phyloP scores from a whole-genome alignment of 1,140 invertebrate genomes.

The Hormaphis cornu region DNA sequence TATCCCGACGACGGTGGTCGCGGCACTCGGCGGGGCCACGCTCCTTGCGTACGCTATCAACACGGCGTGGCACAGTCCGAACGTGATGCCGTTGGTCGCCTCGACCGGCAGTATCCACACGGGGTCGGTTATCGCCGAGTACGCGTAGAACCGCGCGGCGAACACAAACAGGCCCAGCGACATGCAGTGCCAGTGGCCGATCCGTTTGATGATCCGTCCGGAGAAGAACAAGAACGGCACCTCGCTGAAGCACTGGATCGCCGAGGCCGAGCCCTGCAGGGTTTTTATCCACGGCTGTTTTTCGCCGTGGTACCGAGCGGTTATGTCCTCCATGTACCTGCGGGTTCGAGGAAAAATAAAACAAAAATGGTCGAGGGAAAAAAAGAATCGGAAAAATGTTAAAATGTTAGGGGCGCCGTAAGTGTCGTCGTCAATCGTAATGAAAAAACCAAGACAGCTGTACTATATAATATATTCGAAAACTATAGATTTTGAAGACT shows the following conservation, averaged over 20 bases:
- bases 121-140: conserved; percentile 67
- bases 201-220: conserved; percentile 59
- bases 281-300: conserved; percentile 58
- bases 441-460: no score
- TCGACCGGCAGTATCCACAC: conserved; percentile 79
- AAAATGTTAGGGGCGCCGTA: no score
- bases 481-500: no score
- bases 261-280: conserved; percentile 65
- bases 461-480: no score
- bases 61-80: conserved; percentile 78
- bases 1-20: conserved; percentile 76
- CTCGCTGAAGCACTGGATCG: conserved; percentile 73
- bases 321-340: conserved; percentile 61
- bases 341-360: no score
- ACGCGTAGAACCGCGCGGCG: conserved; percentile 65
- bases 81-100: conserved; percentile 74
- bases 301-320: conserved; percentile 37
- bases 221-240: conserved; percentile 80
- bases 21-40: conserved; percentile 69
- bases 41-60: conserved; percentile 82
- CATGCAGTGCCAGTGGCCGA: conserved; percentile 75
- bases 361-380: no score
- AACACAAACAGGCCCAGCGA: conserved; percentile 65
- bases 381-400: no score
- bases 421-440: no score